Evolutionary conservation across 2,888 invertebrate species (phyloP).

Genomic region (Cyclophora punctaria): DNA sequence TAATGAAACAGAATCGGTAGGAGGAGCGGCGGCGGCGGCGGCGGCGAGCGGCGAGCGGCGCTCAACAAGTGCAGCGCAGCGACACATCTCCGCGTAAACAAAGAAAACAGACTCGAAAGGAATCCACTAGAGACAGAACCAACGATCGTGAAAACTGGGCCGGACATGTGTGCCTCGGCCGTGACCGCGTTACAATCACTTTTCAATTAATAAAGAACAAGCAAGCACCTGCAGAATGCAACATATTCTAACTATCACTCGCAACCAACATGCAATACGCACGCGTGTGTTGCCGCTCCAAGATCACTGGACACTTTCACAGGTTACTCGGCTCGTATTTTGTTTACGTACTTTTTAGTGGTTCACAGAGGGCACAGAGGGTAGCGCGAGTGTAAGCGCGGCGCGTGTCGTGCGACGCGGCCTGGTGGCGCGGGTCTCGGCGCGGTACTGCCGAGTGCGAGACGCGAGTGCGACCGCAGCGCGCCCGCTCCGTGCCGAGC

Average conservation of each 20-base stretch:
- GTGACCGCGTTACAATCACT: slow-evolving; percentile 73
- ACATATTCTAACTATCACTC: slow-evolving; percentile 50
- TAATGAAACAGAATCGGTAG: slow-evolving; percentile 16
- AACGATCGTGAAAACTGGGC: slow-evolving; percentile 69
- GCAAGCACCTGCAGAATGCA: slow-evolving; percentile 68
- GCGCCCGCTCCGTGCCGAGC: slow-evolving; percentile 14
- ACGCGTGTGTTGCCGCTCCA: slow-evolving; percentile 45
- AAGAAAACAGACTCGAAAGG: slow-evolving; percentile 52
- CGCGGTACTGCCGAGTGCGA: slow-evolving; percentile 44
- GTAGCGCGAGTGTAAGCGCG: slow-evolving; percentile 30
- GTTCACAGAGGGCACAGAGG: slow-evolving; percentile 53
- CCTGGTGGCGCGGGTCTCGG: slow-evolving; percentile 25
- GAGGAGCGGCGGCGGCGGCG: slow-evolving; percentile 3
- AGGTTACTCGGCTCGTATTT: slow-evolving; percentile 37
- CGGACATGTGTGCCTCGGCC: slow-evolving; percentile 72
- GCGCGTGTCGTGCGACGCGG: slow-evolving; percentile 22
- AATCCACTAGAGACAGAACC: slow-evolving; percentile 52
- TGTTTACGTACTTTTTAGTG: slow-evolving; percentile 58
- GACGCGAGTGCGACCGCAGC: slow-evolving; percentile 17
- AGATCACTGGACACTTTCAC: slow-evolving; percentile 52
- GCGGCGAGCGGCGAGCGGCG: slow-evolving; percentile 10
- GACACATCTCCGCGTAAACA: slow-evolving; percentile 50
- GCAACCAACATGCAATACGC: slow-evolving; percentile 40
- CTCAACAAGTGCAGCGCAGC: slow-evolving; percentile 50
- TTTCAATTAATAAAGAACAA: slow-evolving; percentile 71